Evolutionary conservation across 2,888 invertebrate species (phyloP), one percentile per base, ranked within the genome.

Genomic region (Dolichomitus sp.): DNA sequence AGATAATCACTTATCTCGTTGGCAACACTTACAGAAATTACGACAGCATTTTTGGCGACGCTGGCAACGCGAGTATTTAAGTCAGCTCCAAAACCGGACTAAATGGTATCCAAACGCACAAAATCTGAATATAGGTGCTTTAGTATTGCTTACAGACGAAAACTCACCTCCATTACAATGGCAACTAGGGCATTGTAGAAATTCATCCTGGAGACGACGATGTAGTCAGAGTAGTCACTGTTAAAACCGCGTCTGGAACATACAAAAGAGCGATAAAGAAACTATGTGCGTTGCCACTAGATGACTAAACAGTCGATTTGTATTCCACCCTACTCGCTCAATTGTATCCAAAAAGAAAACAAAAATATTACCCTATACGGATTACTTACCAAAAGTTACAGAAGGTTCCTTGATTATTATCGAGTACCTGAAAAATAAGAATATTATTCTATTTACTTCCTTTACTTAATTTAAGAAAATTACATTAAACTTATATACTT

Each of bases 11-110:
- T 33, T 84, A 6, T 81, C 84, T 1, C 40, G 84, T 6, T 86
- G 86, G 86, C 63, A 86, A 37, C 78, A 83, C n/a, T n/a, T 84
- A 0, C 83, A 86, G 52, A 78, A 82, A 45, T 11, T 81, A 14
- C 50, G 74, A 4, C 85, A 83, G 14, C 70, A 79, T 11, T 84
- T 85, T 33, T 85, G 86, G 86, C 37, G 59, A 7, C 40, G 85
- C 48, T 85, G 83, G 84, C 63, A 65, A 6, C 4, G 7, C 7
- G 84, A 84, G 7, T 85, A 85, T 63, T 27, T 86, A 0, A 59
- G 83, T 19, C 69, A 85, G 65, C 37, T 86, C 48, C 76, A 81
- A 30, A 52, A 40, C 12, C 72, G 84, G 40, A 86, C 82, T 1
- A 89, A 90, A 74, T 81, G 84, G 79, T 19, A 33, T 33, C 33